Evolutionary conservation across 2,888 invertebrate genomes (phyloP), one percentile per base, ranked within the genome.

Genomic region (Pedicia rivosa): DNA sequence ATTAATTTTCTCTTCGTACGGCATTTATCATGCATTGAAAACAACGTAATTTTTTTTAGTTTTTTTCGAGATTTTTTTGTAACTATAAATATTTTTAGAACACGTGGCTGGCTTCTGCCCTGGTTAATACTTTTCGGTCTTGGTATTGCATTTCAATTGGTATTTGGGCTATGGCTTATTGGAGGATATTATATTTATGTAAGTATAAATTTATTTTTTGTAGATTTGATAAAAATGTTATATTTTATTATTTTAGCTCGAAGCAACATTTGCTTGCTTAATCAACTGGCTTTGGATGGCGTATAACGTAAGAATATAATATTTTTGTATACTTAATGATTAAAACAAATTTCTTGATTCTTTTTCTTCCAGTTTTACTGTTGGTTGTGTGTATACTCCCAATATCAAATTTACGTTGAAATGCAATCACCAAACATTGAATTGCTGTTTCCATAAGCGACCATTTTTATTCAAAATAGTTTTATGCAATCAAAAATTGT

Each of bases 121-220:
- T 90, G 87, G 86, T 55, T 88, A 29, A 53, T 66, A 9, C 61
- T 70, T 1, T 74, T 83, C 65, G 74, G 72, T 1, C 47, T 79
- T 8, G 70, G 75, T 10, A 76, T 83, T 33, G 41, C 72, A 1
- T 86, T 86, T 55, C 84, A 87, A 56, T 59, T 83, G 5, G 53
- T 75, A 3, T 87, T 84, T 56, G 83, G 87, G 5, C 59, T 88
- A 19, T 88, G 88, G 86, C 66, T 88, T 2, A 64, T 88, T 25
- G 83, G 81, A 42, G 86, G 87, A 42, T 90, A 90, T 53, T 90
- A 90, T 50, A 88, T 88, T 51, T 88, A 88, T 63, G 87, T 88
- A 59, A 78, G 80, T 71, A 38, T 31, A 34, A 35, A 10, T 16
- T 24, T 16, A 34, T 13, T 13, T 14, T 12, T 34, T 12, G 12